These are phyloP conservation scores for Andrena praecox DNA, from an alignment of 2,888 invertebrate species.

Conservation along the genomic window DNA sequence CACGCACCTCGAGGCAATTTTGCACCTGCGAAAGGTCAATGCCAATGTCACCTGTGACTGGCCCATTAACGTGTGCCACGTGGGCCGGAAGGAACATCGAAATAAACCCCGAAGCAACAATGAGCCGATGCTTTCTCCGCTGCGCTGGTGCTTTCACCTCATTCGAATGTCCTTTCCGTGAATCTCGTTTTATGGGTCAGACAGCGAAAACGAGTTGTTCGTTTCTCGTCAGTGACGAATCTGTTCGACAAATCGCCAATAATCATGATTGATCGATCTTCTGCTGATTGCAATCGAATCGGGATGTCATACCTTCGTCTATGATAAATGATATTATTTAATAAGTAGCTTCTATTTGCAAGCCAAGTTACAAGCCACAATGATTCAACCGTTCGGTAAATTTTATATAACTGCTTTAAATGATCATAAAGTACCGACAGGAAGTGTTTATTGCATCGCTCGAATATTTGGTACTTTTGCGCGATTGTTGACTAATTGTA, in stretches of 20 bases:
- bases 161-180: constrained; percentile 16
- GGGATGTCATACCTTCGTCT: too few relatives aligned
- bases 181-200: constrained; percentile 34
- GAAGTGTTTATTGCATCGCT: too few relatives aligned
- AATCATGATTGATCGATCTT: neutral
- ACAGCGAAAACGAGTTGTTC: neutral
- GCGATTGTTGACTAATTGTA: too few relatives aligned
- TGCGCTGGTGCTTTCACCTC: constrained; percentile 36
- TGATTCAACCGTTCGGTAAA: too few relatives aligned
- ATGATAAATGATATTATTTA: too few relatives aligned
- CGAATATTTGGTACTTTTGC: too few relatives aligned
- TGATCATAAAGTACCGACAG: too few relatives aligned
- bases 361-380: too few relatives aligned
- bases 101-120: constrained; percentile 39
- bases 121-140: constrained; percentile 44
- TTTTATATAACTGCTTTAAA: too few relatives aligned
- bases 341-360: too few relatives aligned
- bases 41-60: neutral
- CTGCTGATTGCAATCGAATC: neutral
- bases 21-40: neutral
- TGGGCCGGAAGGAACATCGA: neutral
- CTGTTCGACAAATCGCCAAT: neutral
- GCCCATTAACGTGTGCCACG: constrained; percentile 2
- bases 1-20: neutral
- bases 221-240: neutral